These are phyloP conservation scores for Didymodactylos carnosus DNA, from an alignment of 2,888 invertebrate species.

Conservation along the genomic window DNA sequence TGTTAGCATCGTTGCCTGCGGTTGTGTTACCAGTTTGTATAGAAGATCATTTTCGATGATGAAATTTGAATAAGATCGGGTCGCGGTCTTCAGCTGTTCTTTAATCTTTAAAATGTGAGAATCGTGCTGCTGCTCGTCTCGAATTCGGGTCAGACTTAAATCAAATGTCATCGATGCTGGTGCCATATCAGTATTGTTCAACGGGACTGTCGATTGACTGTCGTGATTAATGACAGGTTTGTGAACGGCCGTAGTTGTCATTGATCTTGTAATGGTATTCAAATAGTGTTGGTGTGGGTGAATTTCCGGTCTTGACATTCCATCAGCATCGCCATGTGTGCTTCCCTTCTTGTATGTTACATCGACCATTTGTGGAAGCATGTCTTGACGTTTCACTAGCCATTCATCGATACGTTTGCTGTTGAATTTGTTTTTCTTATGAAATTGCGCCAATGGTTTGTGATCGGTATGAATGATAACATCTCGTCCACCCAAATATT, in stretches of 20 bases:
- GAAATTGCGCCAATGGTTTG: neutral
- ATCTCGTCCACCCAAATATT: neutral
- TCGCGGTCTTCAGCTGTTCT: neutral
- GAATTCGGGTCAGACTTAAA: neutral
- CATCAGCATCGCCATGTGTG: neutral
- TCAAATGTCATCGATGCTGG: neutral
- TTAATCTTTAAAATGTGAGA: neutral
- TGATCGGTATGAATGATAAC: neutral
- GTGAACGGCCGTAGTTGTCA: neutral
- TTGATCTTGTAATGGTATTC: neutral
- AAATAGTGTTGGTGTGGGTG: neutral
- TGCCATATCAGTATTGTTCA: neutral
- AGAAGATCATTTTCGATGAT: neutral
- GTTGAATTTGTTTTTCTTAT: neutral
- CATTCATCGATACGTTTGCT: neutral
- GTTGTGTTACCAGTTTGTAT: neutral
- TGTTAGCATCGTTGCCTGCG: fast-evolving
- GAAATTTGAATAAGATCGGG: neutral
- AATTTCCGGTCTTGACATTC: neutral
- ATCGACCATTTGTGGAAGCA: neutral
- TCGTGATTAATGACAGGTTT: neutral
- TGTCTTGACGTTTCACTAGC: neutral
- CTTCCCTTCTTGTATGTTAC: neutral
- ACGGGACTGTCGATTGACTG: too few relatives aligned
- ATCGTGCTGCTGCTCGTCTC: neutral